phyloP scores from a whole-genome alignment of 2,888 invertebrate genomes.

The Isotomurus palustris region DNA sequence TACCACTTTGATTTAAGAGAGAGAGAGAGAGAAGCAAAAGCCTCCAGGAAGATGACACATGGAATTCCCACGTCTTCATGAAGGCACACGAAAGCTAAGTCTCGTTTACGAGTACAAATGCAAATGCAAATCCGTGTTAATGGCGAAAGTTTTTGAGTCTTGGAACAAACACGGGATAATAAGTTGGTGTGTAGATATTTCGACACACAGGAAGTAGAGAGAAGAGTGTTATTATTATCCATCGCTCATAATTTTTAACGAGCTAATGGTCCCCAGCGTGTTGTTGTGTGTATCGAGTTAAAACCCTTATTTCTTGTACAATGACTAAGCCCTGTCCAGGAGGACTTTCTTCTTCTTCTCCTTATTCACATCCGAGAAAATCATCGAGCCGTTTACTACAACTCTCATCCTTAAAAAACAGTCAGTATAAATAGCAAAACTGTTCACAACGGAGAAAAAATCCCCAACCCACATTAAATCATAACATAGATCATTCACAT shows the following conservation, averaged over 20 bases:
- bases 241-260: slow-evolving; percentile 39
- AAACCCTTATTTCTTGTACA: slow-evolving; percentile 4
- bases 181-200: no score
- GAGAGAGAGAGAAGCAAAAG: not conserved
- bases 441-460: no score
- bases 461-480: not conserved
- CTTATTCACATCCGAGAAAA: no score
- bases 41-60: not conserved
- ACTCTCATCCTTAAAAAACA: no score
- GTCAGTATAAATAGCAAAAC: no score
- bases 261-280: slow-evolving; percentile 17
- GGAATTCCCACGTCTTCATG: not conserved
- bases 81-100: not conserved
- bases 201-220: slow-evolving; percentile 32
- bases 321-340: slow-evolving; percentile 1
- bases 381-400: no score
- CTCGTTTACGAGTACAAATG: not conserved
- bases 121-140: not conserved
- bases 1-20: not conserved
- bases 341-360: no score
- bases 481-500: slow-evolving; percentile 6
- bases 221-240: slow-evolving; percentile 25
- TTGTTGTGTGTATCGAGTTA: not conserved
- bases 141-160: slow-evolving; percentile 1
- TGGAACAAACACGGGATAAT: no score